Base-by-base conservation (phyloP, 2,113 vertebrate genomes). In the Oncorhynchus gorbuscha region DNA sequence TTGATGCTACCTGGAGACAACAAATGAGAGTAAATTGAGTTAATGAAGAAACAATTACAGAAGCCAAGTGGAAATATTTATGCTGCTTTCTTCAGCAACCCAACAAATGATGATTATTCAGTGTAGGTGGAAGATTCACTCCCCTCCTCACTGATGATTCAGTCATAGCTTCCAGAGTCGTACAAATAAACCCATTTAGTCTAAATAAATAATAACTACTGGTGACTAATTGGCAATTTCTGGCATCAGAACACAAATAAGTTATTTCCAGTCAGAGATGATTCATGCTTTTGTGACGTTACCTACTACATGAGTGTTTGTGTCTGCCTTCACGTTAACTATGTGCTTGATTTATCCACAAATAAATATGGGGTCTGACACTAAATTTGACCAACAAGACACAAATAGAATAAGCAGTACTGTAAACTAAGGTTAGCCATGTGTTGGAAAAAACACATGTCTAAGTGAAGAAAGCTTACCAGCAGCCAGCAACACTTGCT, bases 171-270 rank as follows among this genome's bases (percentile, higher is more conserved):
- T 24, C 30, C 32, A 28, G 59, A 58, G 59, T 62, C n/a, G 5
- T 22, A 20, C 69, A 59, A 59, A 16, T 28, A 72, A 20, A 55
- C 59, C 28, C 74, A 65, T 79, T 79, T 58, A 58, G 67, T 24
- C 28, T 76, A 76, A 79, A 73, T 71, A 73, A 55, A 75, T 28
- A 72, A 68, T 26, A 45, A 14, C 32, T 26, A 58, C 22, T 24
- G 61, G 22, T 48, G 26, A 24, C 6, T 12, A 51, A 66, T 71
- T 51, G 65, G 48, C 51, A 77, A 80, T 73, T 30, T 72, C 48
- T 58, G 68, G 62, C 73, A 67, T 68, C 69, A 35, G 14, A 67
- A 70, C 72, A 79, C 28, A 55, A 30, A 58, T 55, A 59, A 48
- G 12, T 71, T 12, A 9, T 72, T n/a, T 62, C 20, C 45, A 32